Base-by-base conservation (phyloP, 2,888 invertebrate species). In the Aspidiotus rigidus region DNA sequence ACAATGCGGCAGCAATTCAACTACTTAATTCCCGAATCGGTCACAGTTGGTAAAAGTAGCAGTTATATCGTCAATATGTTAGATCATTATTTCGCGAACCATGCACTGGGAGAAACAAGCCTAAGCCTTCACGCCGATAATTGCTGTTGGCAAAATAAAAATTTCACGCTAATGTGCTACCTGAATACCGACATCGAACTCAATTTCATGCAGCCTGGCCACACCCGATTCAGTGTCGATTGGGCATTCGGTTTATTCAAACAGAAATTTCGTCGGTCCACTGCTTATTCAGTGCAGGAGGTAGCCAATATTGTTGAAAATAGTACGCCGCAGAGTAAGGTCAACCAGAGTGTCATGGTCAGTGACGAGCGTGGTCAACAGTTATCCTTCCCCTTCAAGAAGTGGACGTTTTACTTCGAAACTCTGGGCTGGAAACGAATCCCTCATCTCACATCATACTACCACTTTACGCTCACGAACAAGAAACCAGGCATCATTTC, bases 71-170 rank as follows among this genome's bases (percentile, higher is more conserved):
- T 44, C 11, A 44, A n/a, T n/a, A 49, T 49, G 49, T 49, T 49
- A 6, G 11, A 49, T 49, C 49, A 49, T 49, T 49, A 49, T 6
- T 49, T 49, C 6, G 3, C 2, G n/a, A 49, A 49, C 49, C 49
- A 49, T 6, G 49, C 49, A 49, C 49, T 49, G 49, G 49, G 49
- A 49, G n/a, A 49, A 49, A 49, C 2, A 3, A 6, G 6, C 2
- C 49, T 49, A 2, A 49, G n/a, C n/a, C n/a, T 49, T 11, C 49
- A 49, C 6, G 49, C 49, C 1, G 49, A 49, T 49, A 49, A 49
- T 49, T 49, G 49, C 49, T 49, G 49, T 49, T 49, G 49, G 49
- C 49, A 49, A 49, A 49, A 49, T n/a, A 49, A 49, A n/a, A 49
- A 49, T 49, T 49, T 49, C n/a, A 49, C 49, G 6, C 6, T 6